phyloP scores from a whole-genome alignment of 2,888 invertebrate genomes.

The Tetranychus truncatus region DNA sequence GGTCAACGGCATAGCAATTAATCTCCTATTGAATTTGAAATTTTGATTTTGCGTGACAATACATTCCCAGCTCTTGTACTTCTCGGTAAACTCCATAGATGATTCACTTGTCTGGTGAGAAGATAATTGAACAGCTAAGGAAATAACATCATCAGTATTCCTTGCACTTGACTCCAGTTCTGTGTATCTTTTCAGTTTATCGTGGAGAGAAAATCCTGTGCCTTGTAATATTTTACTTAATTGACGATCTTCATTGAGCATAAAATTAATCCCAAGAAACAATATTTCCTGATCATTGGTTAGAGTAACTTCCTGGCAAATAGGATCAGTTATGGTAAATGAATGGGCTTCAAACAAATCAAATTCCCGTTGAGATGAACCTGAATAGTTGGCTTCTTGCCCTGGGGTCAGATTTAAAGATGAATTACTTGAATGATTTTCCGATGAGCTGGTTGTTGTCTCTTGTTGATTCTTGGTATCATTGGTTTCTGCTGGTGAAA shows the following conservation, averaged over 20 bases:
- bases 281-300: background rate
- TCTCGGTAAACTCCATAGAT: background rate
- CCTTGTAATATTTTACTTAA: background rate
- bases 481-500: background rate
- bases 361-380: background rate
- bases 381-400: background rate
- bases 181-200: background rate
- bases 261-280: background rate
- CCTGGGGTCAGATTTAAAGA: background rate
- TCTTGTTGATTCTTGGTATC: background rate
- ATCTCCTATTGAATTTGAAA: background rate
- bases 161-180: background rate
- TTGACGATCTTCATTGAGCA: background rate
- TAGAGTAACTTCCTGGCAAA: background rate
- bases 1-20: background rate
- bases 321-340: background rate
- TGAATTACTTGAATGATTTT: background rate
- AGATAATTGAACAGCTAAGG: background rate
- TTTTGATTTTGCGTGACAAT: background rate
- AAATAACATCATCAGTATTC: background rate
- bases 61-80: background rate
- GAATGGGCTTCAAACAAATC: background rate
- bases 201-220: background rate
- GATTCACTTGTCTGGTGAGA: background rate
- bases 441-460: background rate